Conservation (phyloP, 64 coral and sea anemone species). For the Pachyseris speciosa region DNA sequence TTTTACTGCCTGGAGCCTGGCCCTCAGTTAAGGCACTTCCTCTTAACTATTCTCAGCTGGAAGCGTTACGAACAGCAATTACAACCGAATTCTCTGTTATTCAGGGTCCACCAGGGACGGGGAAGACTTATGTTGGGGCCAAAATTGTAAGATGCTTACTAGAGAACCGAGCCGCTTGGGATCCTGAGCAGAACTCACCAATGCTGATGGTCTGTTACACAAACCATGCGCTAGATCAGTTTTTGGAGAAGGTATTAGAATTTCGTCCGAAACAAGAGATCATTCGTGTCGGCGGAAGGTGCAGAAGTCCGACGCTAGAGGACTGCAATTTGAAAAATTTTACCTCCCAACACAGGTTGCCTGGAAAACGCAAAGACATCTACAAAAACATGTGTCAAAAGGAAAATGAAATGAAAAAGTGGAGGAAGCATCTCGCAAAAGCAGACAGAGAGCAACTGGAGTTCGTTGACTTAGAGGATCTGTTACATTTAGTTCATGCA, state of each 20-base stretch:
- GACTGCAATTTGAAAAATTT: slow-evolving; percentile 51
- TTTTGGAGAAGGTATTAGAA: slow-evolving; percentile 48
- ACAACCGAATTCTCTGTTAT: slow-evolving; percentile 93
- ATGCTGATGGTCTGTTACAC: slow-evolving; percentile 73
- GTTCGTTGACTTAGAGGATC: neutral
- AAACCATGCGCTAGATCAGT: slow-evolving; percentile 71
- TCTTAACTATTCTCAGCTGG: slow-evolving; percentile 77
- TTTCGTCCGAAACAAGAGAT: slow-evolving; percentile 35
- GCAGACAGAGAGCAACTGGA: neutral
- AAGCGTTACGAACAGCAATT: slow-evolving; percentile 79
- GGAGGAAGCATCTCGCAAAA: neutral
- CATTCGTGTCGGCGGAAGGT: slow-evolving; percentile 54
- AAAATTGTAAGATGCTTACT: slow-evolving; percentile 71
- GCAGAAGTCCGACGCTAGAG: slow-evolving; percentile 36
- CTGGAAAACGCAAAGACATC: neutral
- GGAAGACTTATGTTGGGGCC: slow-evolving; percentile 87
- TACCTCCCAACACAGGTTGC: neutral
- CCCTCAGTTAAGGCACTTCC: slow-evolving; percentile 50
- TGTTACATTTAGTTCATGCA: neutral
- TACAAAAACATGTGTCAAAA: neutral
- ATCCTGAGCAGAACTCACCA: slow-evolving; percentile 8
- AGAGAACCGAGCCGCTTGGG: slow-evolving; percentile 57
- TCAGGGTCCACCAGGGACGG: slow-evolving; percentile 94
- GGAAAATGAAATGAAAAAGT: neutral
- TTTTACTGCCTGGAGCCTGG: slow-evolving; percentile 65